Conservation (phyloP, 2,797 vertebrate species). For the Knipowitschia caucasica region DNA sequence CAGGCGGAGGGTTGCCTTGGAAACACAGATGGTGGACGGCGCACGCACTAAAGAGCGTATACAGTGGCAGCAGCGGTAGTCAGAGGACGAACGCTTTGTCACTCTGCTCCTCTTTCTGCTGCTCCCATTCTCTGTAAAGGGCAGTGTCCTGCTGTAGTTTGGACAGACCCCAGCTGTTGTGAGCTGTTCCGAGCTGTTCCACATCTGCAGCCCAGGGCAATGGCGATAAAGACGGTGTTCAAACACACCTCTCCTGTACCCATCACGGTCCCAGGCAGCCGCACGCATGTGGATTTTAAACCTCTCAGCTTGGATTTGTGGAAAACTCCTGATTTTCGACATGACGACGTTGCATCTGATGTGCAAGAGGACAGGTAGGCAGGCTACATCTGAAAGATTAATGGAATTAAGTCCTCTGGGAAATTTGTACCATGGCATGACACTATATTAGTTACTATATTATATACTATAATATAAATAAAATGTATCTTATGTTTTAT, state of each 20-base stretch:
- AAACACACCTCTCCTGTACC: conserved; percentile 10
- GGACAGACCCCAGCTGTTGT: conserved; percentile 42
- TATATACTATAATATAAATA: neutral
- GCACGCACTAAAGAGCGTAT: conserved; percentile 61
- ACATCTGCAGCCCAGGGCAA: conserved; percentile 51
- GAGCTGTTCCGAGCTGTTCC: conserved; percentile 59
- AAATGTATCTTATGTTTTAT: neutral
- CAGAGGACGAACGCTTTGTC: conserved; percentile 54
- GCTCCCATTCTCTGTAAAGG: conserved; percentile 45
- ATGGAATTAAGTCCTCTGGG: too few relatives aligned
- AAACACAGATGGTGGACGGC: conserved; percentile 73
- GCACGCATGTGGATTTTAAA: conserved; percentile 5
- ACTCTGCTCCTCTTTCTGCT: conserved; percentile 21
- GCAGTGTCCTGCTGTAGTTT: conserved; percentile 27
- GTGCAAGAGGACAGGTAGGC: neutral
- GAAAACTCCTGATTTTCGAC: neutral
- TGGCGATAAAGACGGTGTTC: conserved; percentile 35
- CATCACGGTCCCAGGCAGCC: neutral
- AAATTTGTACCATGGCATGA: too few relatives aligned
- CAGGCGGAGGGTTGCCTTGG: conserved; percentile 62
- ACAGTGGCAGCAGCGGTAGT: conserved; percentile 72
- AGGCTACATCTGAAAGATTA: too few relatives aligned
- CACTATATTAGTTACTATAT: neutral
- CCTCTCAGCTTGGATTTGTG: neutral
- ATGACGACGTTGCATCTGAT: neutral